A percentile compares a stretch with the other conserved stretches of the same genome.
These are phyloP conservation scores for Apocrypta bakeri DNA, from an alignment of 1,140 invertebrate genomes.

Conservation along the genomic window DNA sequence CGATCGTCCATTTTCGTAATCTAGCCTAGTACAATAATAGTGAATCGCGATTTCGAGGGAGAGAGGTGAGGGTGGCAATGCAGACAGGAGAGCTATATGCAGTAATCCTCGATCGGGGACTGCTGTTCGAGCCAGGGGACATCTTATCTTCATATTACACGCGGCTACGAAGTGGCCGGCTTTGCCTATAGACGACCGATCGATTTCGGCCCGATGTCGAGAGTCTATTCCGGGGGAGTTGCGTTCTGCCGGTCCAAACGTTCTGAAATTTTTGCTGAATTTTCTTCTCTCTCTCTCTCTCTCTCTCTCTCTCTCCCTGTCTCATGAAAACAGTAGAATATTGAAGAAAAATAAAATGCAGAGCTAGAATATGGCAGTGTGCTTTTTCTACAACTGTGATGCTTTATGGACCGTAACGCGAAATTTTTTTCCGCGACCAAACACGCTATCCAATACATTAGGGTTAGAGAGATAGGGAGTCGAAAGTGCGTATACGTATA, in stretches of 20 bases:
- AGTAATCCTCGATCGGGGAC: slow-evolving; percentile 68
- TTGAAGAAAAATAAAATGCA: too few relatives aligned
- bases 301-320: too few relatives aligned
- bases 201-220: slow-evolving; percentile 25
- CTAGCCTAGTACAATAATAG: background rate
- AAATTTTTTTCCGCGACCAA: slow-evolving; percentile 45
- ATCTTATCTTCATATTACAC: slow-evolving; percentile 73
- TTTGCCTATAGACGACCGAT: slow-evolving; percentile 34
- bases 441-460: slow-evolving; percentile 66
- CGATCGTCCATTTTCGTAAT: background rate
- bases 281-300: too few relatives aligned
- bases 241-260: too few relatives aligned
- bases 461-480: slow-evolving; percentile 54
- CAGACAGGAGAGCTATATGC: background rate
- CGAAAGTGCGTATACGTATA: slow-evolving; percentile 40
- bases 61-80: background rate
- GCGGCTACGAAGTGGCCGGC: slow-evolving; percentile 32
- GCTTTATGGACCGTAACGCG: slow-evolving; percentile 69
- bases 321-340: too few relatives aligned
- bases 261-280: too few relatives aligned
- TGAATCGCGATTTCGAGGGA: background rate
- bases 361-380: too few relatives aligned
- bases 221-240: background rate
- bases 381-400: slow-evolving; percentile 47
- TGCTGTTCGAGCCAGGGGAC: slow-evolving; percentile 65